phyloP scores from a whole-genome alignment of 1,140 invertebrate species.

The Drosophila takahashii region DNA sequence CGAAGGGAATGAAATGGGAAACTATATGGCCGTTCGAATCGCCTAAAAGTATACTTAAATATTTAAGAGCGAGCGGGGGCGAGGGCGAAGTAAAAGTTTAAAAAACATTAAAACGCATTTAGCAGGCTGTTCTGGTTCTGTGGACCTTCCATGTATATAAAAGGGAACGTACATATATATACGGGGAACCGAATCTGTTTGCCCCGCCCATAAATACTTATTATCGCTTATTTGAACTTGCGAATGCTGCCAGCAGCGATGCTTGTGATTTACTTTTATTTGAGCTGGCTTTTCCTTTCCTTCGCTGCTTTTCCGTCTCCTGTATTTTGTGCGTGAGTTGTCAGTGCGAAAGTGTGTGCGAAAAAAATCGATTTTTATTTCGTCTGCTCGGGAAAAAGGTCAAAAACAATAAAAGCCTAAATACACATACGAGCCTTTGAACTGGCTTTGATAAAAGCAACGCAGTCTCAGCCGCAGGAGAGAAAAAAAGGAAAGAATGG shows the following conservation, averaged over 20 bases:
- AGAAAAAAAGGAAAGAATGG: constrained; percentile 6
- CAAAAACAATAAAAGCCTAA: constrained; percentile 83
- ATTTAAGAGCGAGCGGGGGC: constrained; percentile 53
- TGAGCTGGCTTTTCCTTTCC: constrained; percentile 44
- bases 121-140: constrained; percentile 46
- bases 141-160: constrained; percentile 16
- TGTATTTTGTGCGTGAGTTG: constrained; percentile 37
- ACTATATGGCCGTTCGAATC: constrained; percentile 45
- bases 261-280: constrained; percentile 74
- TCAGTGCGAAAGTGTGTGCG: constrained; percentile 30
- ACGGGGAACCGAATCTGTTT: constrained; percentile 36
- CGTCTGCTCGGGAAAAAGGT: constrained; percentile 69
- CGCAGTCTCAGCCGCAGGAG: constrained; percentile 32
- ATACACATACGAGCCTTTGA: constrained; percentile 81
- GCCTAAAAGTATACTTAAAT: constrained; percentile 77
- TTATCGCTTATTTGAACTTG: constrained; percentile 84
- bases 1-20: constrained; percentile 27
- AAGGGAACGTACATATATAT: too few species aligned
- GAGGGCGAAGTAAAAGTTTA: constrained; percentile 34
- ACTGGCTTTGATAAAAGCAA: constrained; percentile 77
- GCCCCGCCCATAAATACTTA: constrained; percentile 77
- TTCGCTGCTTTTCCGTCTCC: constrained; percentile 5
- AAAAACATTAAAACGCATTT: constrained; percentile 82
- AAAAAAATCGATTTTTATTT: constrained; percentile 69
- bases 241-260: constrained; percentile 55